These are phyloP conservation scores for Progne subis DNA, from an alignment of 2,113 vertebrate species.

Conservation along the genomic window DNA sequence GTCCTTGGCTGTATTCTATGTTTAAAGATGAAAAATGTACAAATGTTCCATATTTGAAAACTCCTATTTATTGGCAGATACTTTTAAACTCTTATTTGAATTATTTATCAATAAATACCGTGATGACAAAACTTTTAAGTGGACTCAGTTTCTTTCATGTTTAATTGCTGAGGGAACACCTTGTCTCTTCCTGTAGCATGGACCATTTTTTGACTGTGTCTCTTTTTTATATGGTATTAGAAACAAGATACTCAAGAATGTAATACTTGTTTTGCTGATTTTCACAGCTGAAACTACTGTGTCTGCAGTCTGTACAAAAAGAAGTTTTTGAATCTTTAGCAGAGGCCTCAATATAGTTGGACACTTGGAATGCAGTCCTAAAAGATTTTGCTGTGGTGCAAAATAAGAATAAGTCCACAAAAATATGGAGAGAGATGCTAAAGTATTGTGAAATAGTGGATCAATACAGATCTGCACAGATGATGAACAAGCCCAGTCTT, in stretches of 20 bases:
- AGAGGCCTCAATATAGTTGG: background rate
- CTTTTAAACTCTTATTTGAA: background rate
- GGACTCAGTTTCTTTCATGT: background rate
- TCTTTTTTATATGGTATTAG: background rate
- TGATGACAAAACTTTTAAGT: background rate
- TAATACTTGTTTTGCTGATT: background rate
- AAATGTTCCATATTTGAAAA: background rate
- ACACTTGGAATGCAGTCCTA: background rate
- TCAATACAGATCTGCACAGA: background rate
- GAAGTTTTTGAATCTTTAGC: background rate
- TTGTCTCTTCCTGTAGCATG: background rate
- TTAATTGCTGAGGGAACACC: background rate
- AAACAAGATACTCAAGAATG: conserved; percentile 13
- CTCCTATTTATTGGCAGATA: background rate
- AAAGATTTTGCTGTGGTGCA: background rate
- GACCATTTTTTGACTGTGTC: background rate
- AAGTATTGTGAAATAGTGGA: background rate
- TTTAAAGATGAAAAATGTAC: background rate
- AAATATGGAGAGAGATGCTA: background rate
- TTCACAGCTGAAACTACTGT: conserved; percentile 1
- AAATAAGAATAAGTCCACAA: background rate
- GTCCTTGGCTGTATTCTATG: background rate
- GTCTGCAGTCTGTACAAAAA: background rate
- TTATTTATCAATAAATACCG: background rate
- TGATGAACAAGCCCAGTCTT: background rate